These are phyloP conservation scores for Trematomus bernacchii DNA, from an alignment of 2,797 vertebrate genomes.

Conservation along the genomic window DNA sequence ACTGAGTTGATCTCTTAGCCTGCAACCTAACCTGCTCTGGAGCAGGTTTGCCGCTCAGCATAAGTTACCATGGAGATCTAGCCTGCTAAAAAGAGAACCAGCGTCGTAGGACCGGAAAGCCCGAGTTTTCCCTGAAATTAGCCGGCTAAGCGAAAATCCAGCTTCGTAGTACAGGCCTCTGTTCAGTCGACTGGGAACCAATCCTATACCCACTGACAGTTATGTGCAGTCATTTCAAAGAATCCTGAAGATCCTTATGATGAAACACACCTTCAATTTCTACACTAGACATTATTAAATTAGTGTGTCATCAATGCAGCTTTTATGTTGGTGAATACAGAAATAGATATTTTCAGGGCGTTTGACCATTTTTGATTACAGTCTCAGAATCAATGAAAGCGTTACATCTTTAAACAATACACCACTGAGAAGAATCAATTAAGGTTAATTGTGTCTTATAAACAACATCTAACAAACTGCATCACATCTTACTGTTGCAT, in stretches of 20 bases:
- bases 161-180: no score
- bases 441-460: conserved; percentile 17
- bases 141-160: no score
- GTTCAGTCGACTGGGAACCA: not conserved
- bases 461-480: conserved; percentile 1
- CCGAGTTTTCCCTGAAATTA: no score
- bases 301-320: not conserved
- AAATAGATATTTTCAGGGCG: not conserved
- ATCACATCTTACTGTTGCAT: conserved; percentile 33
- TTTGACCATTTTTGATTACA: not conserved
- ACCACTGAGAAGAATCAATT: not conserved
- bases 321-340: not conserved
- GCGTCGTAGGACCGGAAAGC: no score
- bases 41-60: no score
- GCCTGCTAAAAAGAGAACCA: no score
- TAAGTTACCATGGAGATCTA: no score
- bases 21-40: no score
- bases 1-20: no score
- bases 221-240: not conserved
- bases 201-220: not conserved
- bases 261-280: not conserved
- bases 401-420: conserved; percentile 1
- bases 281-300: not conserved
- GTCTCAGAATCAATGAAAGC: not conserved
- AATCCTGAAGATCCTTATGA: not conserved